These are phyloP conservation scores for Balearica regulorum DNA, from an alignment of 2,797 vertebrate genomes.

Conservation along the genomic window DNA sequence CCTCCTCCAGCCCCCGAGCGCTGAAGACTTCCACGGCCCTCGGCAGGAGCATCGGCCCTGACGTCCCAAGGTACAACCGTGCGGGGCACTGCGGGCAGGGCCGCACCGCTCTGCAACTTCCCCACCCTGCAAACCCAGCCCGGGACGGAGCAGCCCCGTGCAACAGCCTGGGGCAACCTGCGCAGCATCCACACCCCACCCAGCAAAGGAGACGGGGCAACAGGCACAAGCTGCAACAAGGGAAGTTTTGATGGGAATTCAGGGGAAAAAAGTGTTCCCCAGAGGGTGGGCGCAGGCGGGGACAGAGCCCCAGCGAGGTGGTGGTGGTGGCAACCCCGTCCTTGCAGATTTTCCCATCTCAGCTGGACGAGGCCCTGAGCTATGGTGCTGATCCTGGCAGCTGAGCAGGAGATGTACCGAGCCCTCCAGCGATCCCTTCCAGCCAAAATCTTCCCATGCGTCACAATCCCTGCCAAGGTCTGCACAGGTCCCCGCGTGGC, in stretches of 20 bases:
- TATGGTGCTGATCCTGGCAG: background rate
- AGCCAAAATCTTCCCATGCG: background rate
- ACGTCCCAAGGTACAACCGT: background rate
- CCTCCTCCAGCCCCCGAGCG: background rate
- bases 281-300: background rate
- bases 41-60: accelerated
- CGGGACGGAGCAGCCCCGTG: background rate
- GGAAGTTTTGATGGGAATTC: background rate
- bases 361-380: background rate
- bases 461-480: background rate
- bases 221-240: background rate
- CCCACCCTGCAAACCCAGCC: background rate
- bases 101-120: background rate
- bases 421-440: background rate
- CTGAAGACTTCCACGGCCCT: background rate
- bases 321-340: background rate
- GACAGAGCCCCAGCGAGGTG: background rate
- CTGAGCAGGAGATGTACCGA: background rate
- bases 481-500: background rate
- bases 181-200: accelerated
- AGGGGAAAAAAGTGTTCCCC: background rate
- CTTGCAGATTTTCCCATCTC: background rate
- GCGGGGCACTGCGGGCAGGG: background rate
- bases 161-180: background rate
- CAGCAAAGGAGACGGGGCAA: background rate